Conservation (phyloP, 1,140 invertebrate genomes). For the Leptestheria dahalacensis region DNA sequence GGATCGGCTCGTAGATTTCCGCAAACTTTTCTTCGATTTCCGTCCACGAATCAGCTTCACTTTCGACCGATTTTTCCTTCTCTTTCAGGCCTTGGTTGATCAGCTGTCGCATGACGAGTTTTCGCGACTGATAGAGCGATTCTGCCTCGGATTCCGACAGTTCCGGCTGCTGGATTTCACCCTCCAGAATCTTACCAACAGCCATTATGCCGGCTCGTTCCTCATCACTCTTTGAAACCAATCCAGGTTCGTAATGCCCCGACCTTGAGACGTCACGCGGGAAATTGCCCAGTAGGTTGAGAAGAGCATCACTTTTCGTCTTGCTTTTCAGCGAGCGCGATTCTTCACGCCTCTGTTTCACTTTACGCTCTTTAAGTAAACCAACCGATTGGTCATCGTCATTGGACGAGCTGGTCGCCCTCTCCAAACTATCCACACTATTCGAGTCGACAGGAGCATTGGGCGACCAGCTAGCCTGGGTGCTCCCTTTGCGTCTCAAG, state of each 20-base stretch:
- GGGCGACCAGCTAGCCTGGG: background rate
- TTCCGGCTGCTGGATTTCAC: background rate
- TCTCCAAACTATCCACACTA: background rate
- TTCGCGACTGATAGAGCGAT: constrained; percentile 21
- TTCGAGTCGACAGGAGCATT: background rate
- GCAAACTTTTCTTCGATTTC: constrained; percentile 25
- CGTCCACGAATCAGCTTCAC: constrained; percentile 23
- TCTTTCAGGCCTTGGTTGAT: constrained; percentile 13
- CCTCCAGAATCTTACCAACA: background rate
- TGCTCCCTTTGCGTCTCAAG: background rate
- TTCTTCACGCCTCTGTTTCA: background rate
- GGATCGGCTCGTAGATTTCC: constrained; percentile 24
- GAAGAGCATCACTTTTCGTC: background rate
- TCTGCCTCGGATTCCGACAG: constrained; percentile 17
- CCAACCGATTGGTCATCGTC: background rate
- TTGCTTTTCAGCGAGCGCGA: background rate
- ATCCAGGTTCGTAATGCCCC: background rate
- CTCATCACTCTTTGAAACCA: background rate
- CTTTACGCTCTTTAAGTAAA: background rate
- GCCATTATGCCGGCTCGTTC: background rate
- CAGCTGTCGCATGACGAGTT: constrained; percentile 21
- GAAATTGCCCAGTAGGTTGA: background rate
- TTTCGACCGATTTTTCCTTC: constrained; percentile 1
- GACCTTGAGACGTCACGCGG: background rate
- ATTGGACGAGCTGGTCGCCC: background rate